Percentiles rank a stretch among this genome's conserved stretches.
Conservation (phyloP, 2,888 invertebrate species). For the Plagodis dolabraria region DNA sequence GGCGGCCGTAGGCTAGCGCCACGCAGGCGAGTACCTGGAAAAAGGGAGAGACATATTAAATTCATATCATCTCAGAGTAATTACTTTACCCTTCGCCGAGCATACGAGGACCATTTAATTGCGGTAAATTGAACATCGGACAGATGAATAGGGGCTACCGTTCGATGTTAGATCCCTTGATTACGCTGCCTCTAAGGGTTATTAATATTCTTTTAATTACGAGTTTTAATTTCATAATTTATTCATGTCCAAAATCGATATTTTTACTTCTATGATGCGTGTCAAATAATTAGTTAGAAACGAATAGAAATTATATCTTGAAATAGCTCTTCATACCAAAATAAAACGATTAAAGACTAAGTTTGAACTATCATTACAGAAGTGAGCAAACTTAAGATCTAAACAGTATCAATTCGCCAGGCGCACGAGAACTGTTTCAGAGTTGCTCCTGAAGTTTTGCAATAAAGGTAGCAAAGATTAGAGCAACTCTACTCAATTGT, state of each 20-base stretch:
- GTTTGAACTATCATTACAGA: constrained; percentile 8
- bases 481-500: constrained; percentile 40
- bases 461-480: constrained; percentile 48
- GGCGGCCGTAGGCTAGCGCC: constrained; percentile 77
- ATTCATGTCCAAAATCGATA: not conserved
- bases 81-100: constrained; percentile 5
- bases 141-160: constrained; percentile 13
- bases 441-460: constrained; percentile 41
- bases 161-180: constrained; percentile 24
- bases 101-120: constrained; percentile 22
- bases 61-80: constrained; percentile 9
- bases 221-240: constrained; percentile 14
- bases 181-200: constrained; percentile 20
- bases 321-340: not conserved
- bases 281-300: no score
- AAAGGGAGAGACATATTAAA: constrained; percentile 37
- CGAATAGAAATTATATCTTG: not conserved
- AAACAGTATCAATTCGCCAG: constrained; percentile 56
- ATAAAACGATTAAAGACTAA: not conserved
- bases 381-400: constrained; percentile 39
- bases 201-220: constrained; percentile 19
- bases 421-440: constrained; percentile 43
- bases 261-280: not conserved
- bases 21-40: constrained; percentile 79
- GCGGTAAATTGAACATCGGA: constrained; percentile 18